Base-by-base conservation (phyloP, 2,113 vertebrate genomes). In the Syngnathus scovelli region DNA sequence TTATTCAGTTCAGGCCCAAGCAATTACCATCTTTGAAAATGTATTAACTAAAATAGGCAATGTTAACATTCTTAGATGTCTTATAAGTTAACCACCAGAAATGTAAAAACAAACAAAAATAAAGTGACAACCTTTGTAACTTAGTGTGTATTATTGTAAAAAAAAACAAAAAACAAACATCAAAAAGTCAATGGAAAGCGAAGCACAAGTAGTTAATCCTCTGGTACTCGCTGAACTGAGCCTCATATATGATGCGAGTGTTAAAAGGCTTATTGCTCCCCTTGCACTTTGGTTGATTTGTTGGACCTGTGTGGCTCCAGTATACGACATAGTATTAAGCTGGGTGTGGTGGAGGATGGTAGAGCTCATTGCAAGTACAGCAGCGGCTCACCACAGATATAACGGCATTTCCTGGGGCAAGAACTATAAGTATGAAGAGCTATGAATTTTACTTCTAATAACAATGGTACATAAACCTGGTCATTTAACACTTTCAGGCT, bases 221-320 rank as follows among this genome's bases (percentile, higher is more conserved):
- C 39, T 12, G 19, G 48, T 46, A 23, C 13, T 48, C 23, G 13
- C 59, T 61, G 12, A 48, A 69, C n/a, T 70, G 33, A 61, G 66
- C 19, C 43, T 72, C 52, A 55, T 27, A 55, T 12, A 27, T 55
- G n/a, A 33, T 6, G 23, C 33, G 23, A 56, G 23, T 56, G 54
- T 27, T 56, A 33, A 27, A 12, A 56, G 13, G 11, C 5, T 23
- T 27, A 55, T 27, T 33, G 54, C 27, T 27, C 54, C 12, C 19
- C 11, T 27, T 55, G 13, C 21, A 13, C 54, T 10, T 52, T 55
- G 54, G 21, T 56, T 27, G 54, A 33, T 33, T 56, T 56, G 5
- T 56, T 56, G 12, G 54, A 33, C 11, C 27, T 11, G 49, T 52
- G 49, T 21, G 18, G 19, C 21, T 52, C 18, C 58, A 38, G 33